Evolutionary conservation across 2,113 vertebrate species (phyloP).

Genomic region (Pomatostomus ruficeps): DNA sequence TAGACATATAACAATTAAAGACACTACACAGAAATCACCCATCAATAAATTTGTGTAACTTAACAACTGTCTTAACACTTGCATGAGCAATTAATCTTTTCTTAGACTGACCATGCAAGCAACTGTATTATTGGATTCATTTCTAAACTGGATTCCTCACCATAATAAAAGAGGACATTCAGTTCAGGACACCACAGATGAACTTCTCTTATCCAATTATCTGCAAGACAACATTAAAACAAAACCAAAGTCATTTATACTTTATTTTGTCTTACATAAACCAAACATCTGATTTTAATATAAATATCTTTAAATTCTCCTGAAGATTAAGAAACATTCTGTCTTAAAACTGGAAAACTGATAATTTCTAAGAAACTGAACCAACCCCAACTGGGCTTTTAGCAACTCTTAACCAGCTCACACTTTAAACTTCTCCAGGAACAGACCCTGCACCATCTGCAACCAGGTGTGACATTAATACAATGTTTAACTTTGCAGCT

Average conservation of each 20-base stretch:
- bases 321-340: neutral
- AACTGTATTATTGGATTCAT: neutral
- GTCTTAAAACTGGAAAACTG: neutral
- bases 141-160: constrained; percentile 68
- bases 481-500: neutral
- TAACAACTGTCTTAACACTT: neutral
- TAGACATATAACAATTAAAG: neutral
- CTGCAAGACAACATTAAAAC: constrained; percentile 64
- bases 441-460: rapidly evolving
- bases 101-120: neutral
- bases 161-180: constrained; percentile 87
- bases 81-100: neutral
- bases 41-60: neutral
- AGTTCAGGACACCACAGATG: constrained; percentile 89
- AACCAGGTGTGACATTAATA: neutral
- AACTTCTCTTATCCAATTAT: constrained; percentile 97
- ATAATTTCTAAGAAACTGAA: neutral
- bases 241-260: neutral
- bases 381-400: neutral
- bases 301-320: neutral
- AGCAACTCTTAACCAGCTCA: neutral
- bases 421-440: neutral
- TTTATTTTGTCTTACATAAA: neutral
- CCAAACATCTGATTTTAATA: neutral
- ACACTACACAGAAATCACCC: neutral